Evolutionary conservation across 2,888 invertebrate species (phyloP).

Genomic region (Pterobdella sp.): DNA sequence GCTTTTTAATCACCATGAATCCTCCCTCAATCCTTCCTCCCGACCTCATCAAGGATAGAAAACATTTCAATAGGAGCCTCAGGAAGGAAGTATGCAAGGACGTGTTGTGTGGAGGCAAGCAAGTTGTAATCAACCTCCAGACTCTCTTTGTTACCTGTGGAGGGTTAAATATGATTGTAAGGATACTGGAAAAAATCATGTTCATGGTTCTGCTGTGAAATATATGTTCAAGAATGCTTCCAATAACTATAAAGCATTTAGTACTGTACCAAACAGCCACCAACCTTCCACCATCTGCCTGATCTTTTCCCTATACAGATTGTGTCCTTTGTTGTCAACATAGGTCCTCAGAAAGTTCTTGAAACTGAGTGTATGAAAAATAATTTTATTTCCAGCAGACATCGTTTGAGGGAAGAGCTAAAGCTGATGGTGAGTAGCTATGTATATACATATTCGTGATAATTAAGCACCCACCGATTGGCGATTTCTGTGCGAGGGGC

Average conservation of each 20-base stretch:
- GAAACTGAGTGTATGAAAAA: conserved; percentile 48
- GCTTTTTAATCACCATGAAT: not conserved
- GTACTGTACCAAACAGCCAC: conserved; percentile 2
- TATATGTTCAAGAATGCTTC: not conserved
- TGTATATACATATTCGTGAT: not conserved
- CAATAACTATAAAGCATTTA: not conserved
- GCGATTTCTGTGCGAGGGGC: conserved; percentile 91
- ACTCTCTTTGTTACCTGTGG: conserved; percentile 61
- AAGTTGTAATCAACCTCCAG: conserved; percentile 86
- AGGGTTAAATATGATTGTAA: not conserved
- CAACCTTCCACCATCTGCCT: conserved; percentile 79
- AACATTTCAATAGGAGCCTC: conserved; percentile 95
- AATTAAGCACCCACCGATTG: conserved; percentile 56
- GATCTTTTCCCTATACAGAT: conserved; percentile 83
- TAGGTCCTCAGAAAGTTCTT: conserved; percentile 86
- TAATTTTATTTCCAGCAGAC: too few relatives aligned
- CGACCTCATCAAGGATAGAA: conserved; percentile 85
- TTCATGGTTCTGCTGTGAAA: not conserved
- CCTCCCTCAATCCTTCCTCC: conserved; percentile 1
- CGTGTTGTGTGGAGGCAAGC: conserved; percentile 78
- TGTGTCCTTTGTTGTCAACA: conserved; percentile 75
- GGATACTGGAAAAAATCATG: not conserved
- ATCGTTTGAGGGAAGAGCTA: not conserved
- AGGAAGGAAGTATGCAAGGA: conserved; percentile 88
- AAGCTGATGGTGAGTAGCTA: not conserved